Evolutionary conservation across 35 echinoderm and acorn worm species (phyloP), one percentile per base, ranked within the genome.

Genomic region (Amphiura filiformis): DNA sequence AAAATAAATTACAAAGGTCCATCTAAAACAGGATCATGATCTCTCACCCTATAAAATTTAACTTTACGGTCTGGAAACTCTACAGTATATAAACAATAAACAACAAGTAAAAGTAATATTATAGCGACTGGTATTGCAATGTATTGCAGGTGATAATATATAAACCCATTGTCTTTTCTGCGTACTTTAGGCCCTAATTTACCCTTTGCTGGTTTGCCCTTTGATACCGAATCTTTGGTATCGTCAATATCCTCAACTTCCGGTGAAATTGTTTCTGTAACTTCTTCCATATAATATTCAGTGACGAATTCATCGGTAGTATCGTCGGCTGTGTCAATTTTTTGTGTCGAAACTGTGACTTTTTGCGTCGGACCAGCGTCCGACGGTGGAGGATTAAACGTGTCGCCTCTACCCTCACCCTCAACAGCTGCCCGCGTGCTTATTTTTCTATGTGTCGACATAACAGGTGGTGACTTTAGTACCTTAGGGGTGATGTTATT

Each of bases 1-100:
- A n/a, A n/a, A n/a, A n/a, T n/a, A n/a, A 18, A 2, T 70, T 70
- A 70, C 26, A 70, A 70, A 3, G 61, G 61, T 26, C 61, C 61
- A 70, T 70, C 61, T 70, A 70, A n/a, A n/a, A 70, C 75, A 22
- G 65, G 76, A 32, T 91, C 89, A 57, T 91, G 89, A 75, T 91
- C 89, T 39, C 89, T 40, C 15, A 91, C 89, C 79, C 82, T 76
- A 80, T 91, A 91, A 83, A 91, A 91, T 64, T 91, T 91, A 14
- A 91, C 82, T 13, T 83, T 83, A 31, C 89, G 75, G 82, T 91
- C 81, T 36, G 89, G 89, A 65, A 84, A 91, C 40, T 91, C 82
- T 0, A 91, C 42, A 26, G 64, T 91, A 75, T 91, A 91, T 17
- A 91, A 64, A 78, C 82, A 91, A 70, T 91, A 91, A 34, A 82